Evolutionary conservation across 1,140 invertebrate genomes (phyloP).

Genomic region (Semibalanus balanoides): DNA sequence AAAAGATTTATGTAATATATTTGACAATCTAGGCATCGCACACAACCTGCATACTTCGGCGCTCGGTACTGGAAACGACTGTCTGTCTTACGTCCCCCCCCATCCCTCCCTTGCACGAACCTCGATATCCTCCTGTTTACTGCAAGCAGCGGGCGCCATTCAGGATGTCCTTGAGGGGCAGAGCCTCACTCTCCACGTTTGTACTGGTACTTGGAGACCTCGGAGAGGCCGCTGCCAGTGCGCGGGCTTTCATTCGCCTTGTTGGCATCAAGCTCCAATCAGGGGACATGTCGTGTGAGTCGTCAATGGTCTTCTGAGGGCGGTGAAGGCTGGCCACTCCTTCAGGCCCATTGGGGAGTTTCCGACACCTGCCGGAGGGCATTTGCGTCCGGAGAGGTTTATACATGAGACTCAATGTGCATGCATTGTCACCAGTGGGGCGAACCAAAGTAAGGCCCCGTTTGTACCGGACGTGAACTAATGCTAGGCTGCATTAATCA

Average conservation of each 20-base stretch:
- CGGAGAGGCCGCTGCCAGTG: slow-evolving; percentile 93
- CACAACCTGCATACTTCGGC: no score
- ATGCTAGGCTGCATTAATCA: no score
- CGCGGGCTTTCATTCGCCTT: slow-evolving; percentile 92
- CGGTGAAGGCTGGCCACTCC: slow-evolving; percentile 94
- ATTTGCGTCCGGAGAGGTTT: no score
- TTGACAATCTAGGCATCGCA: no score
- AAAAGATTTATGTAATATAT: no score
- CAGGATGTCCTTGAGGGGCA: slow-evolving; percentile 85
- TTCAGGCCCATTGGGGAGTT: slow-evolving; percentile 87
- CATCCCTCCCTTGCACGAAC: no score
- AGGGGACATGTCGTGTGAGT: slow-evolving; percentile 94
- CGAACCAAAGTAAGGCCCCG: no score
- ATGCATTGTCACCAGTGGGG: no score
- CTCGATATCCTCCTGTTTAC: slow-evolving; percentile 93
- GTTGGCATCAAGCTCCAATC: slow-evolving; percentile 89
- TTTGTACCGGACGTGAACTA: no score
- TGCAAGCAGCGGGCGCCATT: slow-evolving; percentile 85
- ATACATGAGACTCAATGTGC: no score
- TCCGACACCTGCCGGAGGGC: slow-evolving; percentile 50
- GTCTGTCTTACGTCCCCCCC: no score
- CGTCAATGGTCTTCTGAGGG: slow-evolving; percentile 88
- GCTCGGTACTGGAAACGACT: no score
- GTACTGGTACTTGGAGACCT: slow-evolving; percentile 74
- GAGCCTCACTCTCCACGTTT: slow-evolving; percentile 84